A percentile compares a stretch with the other conserved stretches of the same genome.
Conservation (phyloP, 2,797 vertebrate species). For the Coregonus ussuriensis region DNA sequence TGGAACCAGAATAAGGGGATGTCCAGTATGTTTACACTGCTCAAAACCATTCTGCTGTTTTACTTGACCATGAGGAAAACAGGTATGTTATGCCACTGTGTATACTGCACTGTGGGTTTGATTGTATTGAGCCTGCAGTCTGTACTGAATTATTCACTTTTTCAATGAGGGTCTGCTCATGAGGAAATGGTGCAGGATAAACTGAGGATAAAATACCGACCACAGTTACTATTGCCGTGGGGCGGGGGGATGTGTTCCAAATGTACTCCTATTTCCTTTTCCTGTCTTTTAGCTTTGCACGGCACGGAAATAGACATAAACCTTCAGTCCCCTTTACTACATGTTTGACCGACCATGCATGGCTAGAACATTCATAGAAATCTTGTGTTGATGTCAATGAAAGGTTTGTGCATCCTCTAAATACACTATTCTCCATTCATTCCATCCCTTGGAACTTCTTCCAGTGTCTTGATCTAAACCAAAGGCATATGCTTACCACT, state of each 20-base stretch:
- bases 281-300: constrained; percentile 46
- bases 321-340: constrained; percentile 52
- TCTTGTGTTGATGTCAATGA: background rate
- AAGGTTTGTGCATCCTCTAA: background rate
- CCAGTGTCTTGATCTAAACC: background rate
- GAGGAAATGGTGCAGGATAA: constrained; percentile 2
- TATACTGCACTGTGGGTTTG: background rate
- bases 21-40: background rate
- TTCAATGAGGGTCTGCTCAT: background rate
- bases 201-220: constrained; percentile 54
- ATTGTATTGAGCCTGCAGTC: background rate
- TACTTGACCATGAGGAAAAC: background rate
- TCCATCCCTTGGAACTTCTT: too few relatives aligned
- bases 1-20: background rate
- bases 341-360: background rate
- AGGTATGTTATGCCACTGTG: background rate
- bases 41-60: background rate
- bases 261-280: constrained; percentile 56
- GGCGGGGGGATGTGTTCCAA: constrained; percentile 38
- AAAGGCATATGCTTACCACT: background rate
- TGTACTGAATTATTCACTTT: constrained; percentile 23
- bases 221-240: constrained; percentile 43
- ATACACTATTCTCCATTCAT: too few relatives aligned
- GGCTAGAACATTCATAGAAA: background rate
- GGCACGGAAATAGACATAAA: constrained; percentile 56